phyloP scores from a whole-genome alignment of 1,140 invertebrate species.

The Zaprionus kolodkinae region DNA sequence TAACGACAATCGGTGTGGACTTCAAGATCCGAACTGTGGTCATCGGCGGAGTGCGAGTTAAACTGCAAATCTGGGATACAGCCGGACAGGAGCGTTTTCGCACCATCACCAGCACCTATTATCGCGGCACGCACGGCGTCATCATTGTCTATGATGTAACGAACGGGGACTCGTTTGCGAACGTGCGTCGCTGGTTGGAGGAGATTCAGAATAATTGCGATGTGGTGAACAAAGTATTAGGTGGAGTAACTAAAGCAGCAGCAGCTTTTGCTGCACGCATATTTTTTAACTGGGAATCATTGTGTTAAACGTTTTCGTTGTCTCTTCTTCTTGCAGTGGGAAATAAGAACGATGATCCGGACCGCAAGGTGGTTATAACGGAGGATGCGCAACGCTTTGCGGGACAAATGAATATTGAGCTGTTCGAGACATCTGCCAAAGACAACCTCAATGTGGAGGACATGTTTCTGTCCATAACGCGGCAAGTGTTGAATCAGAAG shows the following conservation, averaged over 20 bases:
- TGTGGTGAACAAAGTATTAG: constrained; percentile 99
- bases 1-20: constrained; percentile 99
- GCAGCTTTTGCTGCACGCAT: not conserved
- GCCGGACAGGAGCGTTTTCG: constrained; percentile 94
- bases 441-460: constrained; percentile 99
- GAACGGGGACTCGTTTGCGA: constrained; percentile 99
- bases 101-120: constrained; percentile 90
- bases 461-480: constrained; percentile 90
- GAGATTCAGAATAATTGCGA: constrained; percentile 99
- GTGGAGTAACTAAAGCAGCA: constrained; percentile 85
- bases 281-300: not conserved
- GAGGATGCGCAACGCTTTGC: constrained; percentile 99
- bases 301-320: not conserved
- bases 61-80: constrained; percentile 98
- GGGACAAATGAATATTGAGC: constrained; percentile 97
- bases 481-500: constrained; percentile 85
- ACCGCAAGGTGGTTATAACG: constrained; percentile 97
- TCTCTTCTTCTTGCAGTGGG: constrained; percentile 90
- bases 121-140: constrained; percentile 99
- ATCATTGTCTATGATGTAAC: constrained; percentile 99
- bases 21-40: constrained; percentile 99
- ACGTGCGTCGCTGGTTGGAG: constrained; percentile 98
- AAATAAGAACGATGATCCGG: constrained; percentile 99
- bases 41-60: constrained; percentile 97
- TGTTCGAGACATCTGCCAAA: constrained; percentile 99